These are phyloP conservation scores for Latrodectus hesperus DNA, from an alignment of 2,888 invertebrate species.

Conservation along the genomic window DNA sequence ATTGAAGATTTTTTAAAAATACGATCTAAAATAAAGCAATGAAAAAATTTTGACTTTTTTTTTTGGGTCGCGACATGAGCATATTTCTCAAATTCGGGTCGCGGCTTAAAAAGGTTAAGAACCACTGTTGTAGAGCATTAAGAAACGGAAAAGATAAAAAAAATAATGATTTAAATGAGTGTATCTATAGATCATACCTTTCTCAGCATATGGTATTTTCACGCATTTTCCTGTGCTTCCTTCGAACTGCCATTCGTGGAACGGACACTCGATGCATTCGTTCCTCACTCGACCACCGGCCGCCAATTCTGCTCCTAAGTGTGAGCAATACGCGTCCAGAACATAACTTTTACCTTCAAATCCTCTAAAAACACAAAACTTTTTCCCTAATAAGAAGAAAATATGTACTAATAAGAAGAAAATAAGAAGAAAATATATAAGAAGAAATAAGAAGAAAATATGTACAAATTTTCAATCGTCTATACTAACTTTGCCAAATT, in stretches of 20 bases:
- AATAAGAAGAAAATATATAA: too few species aligned
- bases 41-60: too few species aligned
- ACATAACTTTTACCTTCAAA: slow-evolving; percentile 81
- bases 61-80: too few species aligned
- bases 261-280: slow-evolving; percentile 89
- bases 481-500: too few species aligned
- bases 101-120: too few species aligned
- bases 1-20: too few species aligned
- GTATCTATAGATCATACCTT: slow-evolving; percentile 25
- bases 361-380: slow-evolving; percentile 83
- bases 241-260: slow-evolving; percentile 89
- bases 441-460: slow-evolving; percentile 68
- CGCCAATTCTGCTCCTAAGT: slow-evolving; percentile 90
- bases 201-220: slow-evolving; percentile 82
- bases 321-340: slow-evolving; percentile 91
- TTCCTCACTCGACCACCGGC: slow-evolving; percentile 83
- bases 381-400: slow-evolving; percentile 78
- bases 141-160: too few species aligned
- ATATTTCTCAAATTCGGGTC: too few species aligned
- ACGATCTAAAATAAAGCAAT: too few species aligned
- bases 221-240: slow-evolving; percentile 84
- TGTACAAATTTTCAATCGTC: background rate
- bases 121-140: too few species aligned
- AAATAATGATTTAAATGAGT: too few species aligned
- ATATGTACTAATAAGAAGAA: background rate